These are phyloP conservation scores for Limnodromus scolopaceus DNA, from an alignment of 2,797 vertebrate species.

Conservation along the genomic window DNA sequence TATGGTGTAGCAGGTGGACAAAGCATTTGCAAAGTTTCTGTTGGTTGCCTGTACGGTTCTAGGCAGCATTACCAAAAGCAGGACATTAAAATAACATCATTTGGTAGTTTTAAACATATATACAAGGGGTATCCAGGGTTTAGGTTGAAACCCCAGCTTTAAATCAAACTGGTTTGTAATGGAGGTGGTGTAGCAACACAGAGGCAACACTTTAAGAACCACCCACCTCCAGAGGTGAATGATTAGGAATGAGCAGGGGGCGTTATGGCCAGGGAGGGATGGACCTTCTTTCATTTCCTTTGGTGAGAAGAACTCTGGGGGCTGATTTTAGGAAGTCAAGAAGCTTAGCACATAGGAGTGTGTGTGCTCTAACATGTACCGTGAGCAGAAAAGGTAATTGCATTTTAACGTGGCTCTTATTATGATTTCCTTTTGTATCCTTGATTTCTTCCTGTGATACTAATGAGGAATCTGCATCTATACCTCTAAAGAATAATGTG, in stretches of 20 bases:
- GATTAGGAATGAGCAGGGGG: not conserved
- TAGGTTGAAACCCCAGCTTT: not conserved
- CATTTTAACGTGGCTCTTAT: not conserved
- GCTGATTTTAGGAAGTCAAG: not conserved
- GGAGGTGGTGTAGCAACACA: not conserved
- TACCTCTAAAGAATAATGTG: not conserved
- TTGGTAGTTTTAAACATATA: not conserved
- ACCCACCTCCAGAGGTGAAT: not conserved
- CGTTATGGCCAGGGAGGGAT: not conserved
- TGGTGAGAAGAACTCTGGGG: not conserved
- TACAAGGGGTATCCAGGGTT: not conserved
- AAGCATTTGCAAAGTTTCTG: not conserved
- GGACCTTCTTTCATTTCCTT: not conserved
- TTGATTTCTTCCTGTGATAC: constrained; percentile 6
- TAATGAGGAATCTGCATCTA: not conserved
- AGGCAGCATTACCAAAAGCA: not conserved
- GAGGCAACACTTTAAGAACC: not conserved
- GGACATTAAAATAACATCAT: not conserved
- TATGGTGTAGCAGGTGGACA: not conserved
- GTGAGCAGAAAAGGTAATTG: not conserved
- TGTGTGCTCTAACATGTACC: not conserved
- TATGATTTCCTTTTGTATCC: constrained; percentile 1
- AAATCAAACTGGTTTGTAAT: not conserved
- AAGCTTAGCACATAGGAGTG: not conserved
- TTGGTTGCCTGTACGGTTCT: not conserved